phyloP scores from a whole-genome alignment of 2,888 invertebrate genomes.

The Drosophila nr. perissopoda region DNA sequence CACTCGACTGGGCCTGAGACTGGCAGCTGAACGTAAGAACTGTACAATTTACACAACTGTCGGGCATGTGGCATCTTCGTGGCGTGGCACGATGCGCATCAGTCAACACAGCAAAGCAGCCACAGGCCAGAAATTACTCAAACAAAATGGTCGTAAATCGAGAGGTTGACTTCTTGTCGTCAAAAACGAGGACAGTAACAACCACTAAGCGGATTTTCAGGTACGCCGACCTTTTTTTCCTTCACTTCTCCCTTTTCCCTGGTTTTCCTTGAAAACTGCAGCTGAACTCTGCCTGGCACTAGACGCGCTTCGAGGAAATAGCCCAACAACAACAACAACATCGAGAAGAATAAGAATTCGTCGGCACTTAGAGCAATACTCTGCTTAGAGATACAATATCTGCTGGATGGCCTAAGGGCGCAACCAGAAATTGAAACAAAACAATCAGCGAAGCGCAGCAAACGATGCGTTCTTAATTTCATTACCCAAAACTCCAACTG shows the following conservation, averaged over 20 bases:
- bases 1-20: conserved; percentile 15
- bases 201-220: conserved; percentile 74
- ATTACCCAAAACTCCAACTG: conserved; percentile 71
- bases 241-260: neutral
- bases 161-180: conserved; percentile 83
- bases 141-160: conserved; percentile 84
- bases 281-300: conserved; percentile 49
- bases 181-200: conserved; percentile 70
- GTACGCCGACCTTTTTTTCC: conserved; percentile 49
- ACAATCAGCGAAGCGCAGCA: conserved; percentile 78
- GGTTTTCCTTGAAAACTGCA: conserved; percentile 62
- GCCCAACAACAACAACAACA: conserved; percentile 21
- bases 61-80: conserved; percentile 56
- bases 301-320: conserved; percentile 57
- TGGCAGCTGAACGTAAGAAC: conserved; percentile 73
- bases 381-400: conserved; percentile 28
- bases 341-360: conserved; percentile 11
- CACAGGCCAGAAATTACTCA: conserved; percentile 75
- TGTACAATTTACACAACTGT: conserved; percentile 69
- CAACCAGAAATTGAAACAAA: conserved; percentile 77
- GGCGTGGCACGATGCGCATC: conserved; percentile 48
- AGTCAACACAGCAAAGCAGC: conserved; percentile 38
- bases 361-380: conserved; percentile 49
- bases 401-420: conserved; percentile 53
- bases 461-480: conserved; percentile 81